Base-by-base conservation (phyloP, 2,888 invertebrate species). In the Apantesis nais region DNA sequence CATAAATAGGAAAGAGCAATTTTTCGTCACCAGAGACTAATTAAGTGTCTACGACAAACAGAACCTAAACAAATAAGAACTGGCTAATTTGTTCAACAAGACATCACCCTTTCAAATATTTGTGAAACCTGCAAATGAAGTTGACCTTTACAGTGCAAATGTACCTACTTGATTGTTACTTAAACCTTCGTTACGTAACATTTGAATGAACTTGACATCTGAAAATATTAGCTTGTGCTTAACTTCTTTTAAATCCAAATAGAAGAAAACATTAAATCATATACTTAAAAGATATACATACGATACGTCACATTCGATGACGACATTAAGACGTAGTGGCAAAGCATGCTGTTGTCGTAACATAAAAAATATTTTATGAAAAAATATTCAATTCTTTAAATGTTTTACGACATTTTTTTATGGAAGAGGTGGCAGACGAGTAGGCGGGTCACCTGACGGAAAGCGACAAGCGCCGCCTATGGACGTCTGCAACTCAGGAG, bases 81-180 rank as follows among this genome's bases (percentile, higher is more conserved):
- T 67, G 75, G 75, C 74, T 79, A 77, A 74, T 80, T 82, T 76
- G 77, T 74, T 76, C 70, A 73, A 41, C 65, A 75, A 81, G 75
- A 78, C 68, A 65, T 75, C 72, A 75, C 76, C 80, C 69, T 73
- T 78, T 65, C 81, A 75, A 81, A 81, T 79, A 81, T 81, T 81
- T 76, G 82, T 70, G 64, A 52, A 72, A 72, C 68, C 74, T 75
- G 66, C n/a, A 52, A 71, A 73, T 72, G 74, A 65, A 73, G 71
- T 66, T 69, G 74, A 63, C 66, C 69, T 70, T 48, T 9, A 37
- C 58, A 67, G 58, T 63, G 52, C 66, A 74, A 81, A 81, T 67
- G 73, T 74, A 71, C 48, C 48, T 52, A 52, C 68, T 67, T 76
- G 73, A 77, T 74, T 74, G 71, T 71, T 55, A n/a, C 39, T 64